A percentile compares a stretch with the other conserved stretches of the same genome.
These are phyloP conservation scores for Gnatocerus cornutus DNA, from an alignment of 2,888 invertebrate species.

Conservation along the genomic window DNA sequence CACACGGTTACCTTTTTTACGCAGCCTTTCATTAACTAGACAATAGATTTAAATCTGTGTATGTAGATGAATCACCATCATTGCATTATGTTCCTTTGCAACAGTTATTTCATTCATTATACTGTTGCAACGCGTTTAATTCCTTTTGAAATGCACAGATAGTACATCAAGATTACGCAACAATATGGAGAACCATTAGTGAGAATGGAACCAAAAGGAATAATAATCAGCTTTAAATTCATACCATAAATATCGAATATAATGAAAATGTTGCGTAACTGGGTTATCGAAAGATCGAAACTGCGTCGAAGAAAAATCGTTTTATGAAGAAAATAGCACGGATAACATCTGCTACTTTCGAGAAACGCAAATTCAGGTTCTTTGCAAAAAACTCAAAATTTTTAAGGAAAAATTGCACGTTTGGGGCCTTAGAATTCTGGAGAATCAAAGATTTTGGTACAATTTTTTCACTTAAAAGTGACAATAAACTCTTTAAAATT, in stretches of 20 bases:
- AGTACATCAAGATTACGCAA: constrained; percentile 29
- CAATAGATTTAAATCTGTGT: neutral
- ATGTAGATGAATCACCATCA: constrained; percentile 18
- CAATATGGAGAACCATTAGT: constrained; percentile 1
- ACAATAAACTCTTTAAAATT: too few relatives aligned
- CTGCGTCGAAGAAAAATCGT: neutral
- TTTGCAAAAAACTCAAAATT: too few relatives aligned
- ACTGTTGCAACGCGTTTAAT: constrained; percentile 10
- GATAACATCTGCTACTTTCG: constrained; percentile 1
- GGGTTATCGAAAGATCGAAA: constrained; percentile 5
- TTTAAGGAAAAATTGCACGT: too few relatives aligned
- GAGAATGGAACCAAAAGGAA: constrained; percentile 5
- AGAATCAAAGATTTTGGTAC: too few relatives aligned
- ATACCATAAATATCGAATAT: neutral
- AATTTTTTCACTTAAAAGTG: too few relatives aligned
- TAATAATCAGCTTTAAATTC: neutral
- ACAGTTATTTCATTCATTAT: constrained; percentile 33
- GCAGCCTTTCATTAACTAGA: too few relatives aligned
- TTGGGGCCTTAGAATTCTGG: too few relatives aligned
- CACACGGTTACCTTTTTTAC: neutral
- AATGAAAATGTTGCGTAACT: constrained; percentile 1
- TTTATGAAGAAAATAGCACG: neutral
- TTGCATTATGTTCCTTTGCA: constrained; percentile 6
- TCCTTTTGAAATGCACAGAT: constrained; percentile 23
- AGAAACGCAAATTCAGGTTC: too few relatives aligned